Evolutionary conservation across 1,140 invertebrate genomes (phyloP).

Genomic region (Gryllus bimaculatus): DNA sequence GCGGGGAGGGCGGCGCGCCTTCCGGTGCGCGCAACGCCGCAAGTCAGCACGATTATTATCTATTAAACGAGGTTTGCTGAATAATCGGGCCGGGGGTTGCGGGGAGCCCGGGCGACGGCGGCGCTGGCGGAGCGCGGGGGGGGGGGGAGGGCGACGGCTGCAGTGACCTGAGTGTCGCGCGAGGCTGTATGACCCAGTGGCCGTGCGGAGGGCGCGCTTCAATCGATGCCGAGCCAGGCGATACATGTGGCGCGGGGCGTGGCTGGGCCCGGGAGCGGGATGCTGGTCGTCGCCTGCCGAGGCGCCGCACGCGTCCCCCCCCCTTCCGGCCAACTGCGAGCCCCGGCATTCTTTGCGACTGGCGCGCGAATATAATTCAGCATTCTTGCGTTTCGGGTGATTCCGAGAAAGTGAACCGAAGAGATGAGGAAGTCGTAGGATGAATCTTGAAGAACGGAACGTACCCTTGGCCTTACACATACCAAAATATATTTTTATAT

Average conservation of each 20-base stretch:
- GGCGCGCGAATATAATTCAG: background rate
- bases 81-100: background rate
- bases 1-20: too few species aligned
- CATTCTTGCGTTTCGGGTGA: background rate
- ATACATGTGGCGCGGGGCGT: background rate
- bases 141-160: background rate
- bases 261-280: background rate
- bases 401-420: too few species aligned
- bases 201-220: background rate
- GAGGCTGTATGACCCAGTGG: background rate
- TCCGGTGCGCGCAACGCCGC: background rate
- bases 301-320: too few species aligned
- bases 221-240: background rate
- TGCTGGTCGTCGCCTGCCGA: background rate
- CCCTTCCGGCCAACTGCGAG: background rate
- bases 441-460: too few species aligned
- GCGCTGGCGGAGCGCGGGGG: too few species aligned
- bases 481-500: too few species aligned
- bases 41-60: background rate
- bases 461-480: too few species aligned
- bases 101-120: too few species aligned
- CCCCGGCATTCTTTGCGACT: background rate
- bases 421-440: too few species aligned
- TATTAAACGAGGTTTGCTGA: constrained; percentile 1
- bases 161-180: background rate